These are phyloP conservation scores for Oligia latruncula DNA, from an alignment of 2,888 invertebrate genomes.

Conservation along the genomic window DNA sequence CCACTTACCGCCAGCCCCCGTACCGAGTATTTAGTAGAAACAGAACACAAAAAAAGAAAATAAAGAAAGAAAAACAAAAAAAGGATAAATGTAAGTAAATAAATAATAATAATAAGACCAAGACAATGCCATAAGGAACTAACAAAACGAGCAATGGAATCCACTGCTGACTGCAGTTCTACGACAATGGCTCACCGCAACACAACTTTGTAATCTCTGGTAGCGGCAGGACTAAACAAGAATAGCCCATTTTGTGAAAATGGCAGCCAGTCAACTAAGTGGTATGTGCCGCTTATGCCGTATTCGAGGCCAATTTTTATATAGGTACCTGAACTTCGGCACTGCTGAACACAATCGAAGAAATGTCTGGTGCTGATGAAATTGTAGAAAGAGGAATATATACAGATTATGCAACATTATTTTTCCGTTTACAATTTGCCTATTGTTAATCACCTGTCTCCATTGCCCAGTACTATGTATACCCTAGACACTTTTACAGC, in stretches of 20 bases:
- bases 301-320: background rate
- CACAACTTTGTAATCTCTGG: background rate
- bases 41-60: background rate
- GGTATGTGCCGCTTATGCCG: background rate
- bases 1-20: constrained; percentile 22
- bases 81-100: background rate
- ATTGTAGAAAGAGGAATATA: background rate
- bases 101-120: background rate
- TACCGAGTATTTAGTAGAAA: too few relatives aligned
- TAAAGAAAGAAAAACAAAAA: background rate
- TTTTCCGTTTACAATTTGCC: background rate
- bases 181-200: background rate
- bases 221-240: background rate
- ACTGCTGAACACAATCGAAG: background rate
- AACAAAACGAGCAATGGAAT: background rate
- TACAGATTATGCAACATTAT: background rate
- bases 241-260: background rate
- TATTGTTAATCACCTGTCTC: background rate
- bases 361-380: background rate
- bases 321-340: background rate
- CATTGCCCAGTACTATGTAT: background rate
- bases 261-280: background rate
- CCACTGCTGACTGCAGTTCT: background rate
- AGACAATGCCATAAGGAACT: background rate
- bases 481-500: constrained; percentile 13